Conservation (phyloP, 2,113 vertebrate species). For the Raphicerus campestris region DNA sequence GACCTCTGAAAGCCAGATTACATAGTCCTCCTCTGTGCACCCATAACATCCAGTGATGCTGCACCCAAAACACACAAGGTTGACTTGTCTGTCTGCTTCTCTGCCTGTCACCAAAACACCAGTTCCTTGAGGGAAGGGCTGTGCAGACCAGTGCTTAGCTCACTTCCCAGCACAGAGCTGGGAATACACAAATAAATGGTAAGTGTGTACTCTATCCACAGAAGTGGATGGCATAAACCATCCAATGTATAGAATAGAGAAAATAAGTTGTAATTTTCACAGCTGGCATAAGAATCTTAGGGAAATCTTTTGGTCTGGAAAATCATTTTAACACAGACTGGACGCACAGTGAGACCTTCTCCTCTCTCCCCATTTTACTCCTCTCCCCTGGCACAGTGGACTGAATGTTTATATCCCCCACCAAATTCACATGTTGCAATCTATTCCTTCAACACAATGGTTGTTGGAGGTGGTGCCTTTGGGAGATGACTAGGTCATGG, state of each 20-base stretch:
- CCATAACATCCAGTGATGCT: not conserved
- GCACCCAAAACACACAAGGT: not conserved
- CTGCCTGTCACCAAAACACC: not conserved
- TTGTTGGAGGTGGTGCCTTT: not conserved
- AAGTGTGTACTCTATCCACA: not conserved
- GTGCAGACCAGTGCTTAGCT: not conserved
- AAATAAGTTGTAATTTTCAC: not conserved
- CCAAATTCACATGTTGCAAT: not conserved
- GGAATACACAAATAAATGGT: not conserved
- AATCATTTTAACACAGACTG: not conserved
- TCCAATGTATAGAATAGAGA: not conserved
- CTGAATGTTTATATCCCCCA: not conserved
- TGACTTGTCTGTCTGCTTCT: not conserved
- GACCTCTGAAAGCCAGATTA: not conserved
- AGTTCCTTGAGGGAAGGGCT: not conserved
- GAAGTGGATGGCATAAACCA: not conserved
- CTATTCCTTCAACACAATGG: not conserved
- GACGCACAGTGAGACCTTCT: not conserved
- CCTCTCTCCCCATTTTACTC: not conserved
- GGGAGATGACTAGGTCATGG: not conserved
- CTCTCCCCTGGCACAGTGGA: not conserved
- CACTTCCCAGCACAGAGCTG: not conserved
- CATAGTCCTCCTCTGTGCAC: not conserved
- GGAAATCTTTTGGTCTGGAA: not conserved
- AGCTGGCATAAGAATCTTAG: not conserved